Evolutionary conservation across 2,888 invertebrate genomes (phyloP), one percentile per base, ranked within the genome.

Genomic region (Calameuta pallipes): DNA sequence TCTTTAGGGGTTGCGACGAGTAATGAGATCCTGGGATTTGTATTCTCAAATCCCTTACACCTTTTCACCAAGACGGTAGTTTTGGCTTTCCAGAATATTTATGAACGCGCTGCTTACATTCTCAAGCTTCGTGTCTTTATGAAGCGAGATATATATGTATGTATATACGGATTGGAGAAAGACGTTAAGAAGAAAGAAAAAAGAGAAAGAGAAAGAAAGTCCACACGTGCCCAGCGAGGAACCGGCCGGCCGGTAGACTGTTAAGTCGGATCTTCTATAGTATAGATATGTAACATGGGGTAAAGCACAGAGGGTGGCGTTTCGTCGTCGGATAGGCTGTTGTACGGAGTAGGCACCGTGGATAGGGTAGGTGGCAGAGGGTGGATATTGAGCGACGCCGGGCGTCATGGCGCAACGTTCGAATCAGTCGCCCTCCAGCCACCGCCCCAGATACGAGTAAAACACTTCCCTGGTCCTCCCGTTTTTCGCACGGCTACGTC

Each of bases 381-480:
- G 92, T 88, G 92, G 91, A 91, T 92, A 92, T 94, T 93, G 94
- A 94, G 94, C 94, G 94, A 93, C 92, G 90, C 92, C 90, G 88
- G 92, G 93, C 93, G 92, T 93, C 93, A 93, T 93, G 93, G 93
- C 92, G 90, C 90, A 89, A 89, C 91, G 88, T 90, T 92, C 92
- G 93, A 93, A 93, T 93, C 94, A 94, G 93, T 94, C 92, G 93
- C 92, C 93, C 93, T 93, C 93, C 93, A 93, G 94, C 93, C 93
- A 92, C 92, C 92, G 93, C 93, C 94, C 92, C 92, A 93, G 92
- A 85, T 86, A 87, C 87, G 85, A 76, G 69, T 68, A 56, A 56
- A 23, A 56, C 91, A 92, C 92, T 92, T 91, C 92, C 89, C 92
- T 92, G 90, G 92, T 92, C 92, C 92, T 92, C 88, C 89, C 92